phyloP scores from a whole-genome alignment of 2,888 invertebrate genomes.

The Anthophora plumipes region DNA sequence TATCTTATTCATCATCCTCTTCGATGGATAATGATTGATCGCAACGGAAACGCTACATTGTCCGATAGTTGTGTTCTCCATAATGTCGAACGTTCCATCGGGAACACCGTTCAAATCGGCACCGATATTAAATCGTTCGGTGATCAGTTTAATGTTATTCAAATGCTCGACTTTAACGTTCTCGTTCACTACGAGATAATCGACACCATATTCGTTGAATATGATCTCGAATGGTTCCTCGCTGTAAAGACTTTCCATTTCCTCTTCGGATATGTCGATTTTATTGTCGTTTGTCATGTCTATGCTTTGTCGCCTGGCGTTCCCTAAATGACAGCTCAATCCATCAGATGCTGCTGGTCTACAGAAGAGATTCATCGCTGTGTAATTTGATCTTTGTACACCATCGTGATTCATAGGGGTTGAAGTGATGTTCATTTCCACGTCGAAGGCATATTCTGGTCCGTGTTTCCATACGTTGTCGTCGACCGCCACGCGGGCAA shows the following conservation, averaged over 20 bases:
- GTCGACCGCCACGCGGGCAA: slow-evolving; percentile 56
- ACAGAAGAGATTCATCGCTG: slow-evolving; percentile 52
- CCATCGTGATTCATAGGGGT: slow-evolving; percentile 63
- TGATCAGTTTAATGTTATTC: slow-evolving; percentile 52
- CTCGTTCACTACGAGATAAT: slow-evolving; percentile 41
- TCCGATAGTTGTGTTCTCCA: slow-evolving; percentile 60
- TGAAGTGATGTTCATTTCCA: slow-evolving; percentile 71
- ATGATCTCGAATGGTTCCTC: slow-evolving; percentile 56
- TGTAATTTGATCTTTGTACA: slow-evolving; percentile 50
- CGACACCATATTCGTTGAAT: slow-evolving; percentile 62
- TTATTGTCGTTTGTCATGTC: slow-evolving; percentile 61
- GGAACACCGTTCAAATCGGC: slow-evolving; percentile 51
- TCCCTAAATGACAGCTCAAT: slow-evolving; percentile 55
- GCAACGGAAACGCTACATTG: slow-evolving; percentile 54
- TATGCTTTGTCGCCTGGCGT: slow-evolving; percentile 55
- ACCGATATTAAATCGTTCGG: slow-evolving; percentile 57
- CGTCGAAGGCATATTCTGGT: slow-evolving; percentile 74
- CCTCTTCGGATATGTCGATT: slow-evolving; percentile 14
- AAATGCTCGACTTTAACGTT: slow-evolving; percentile 9
- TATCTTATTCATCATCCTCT: slow-evolving; percentile 19
- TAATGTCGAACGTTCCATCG: slow-evolving; percentile 46
- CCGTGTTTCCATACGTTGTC: slow-evolving; percentile 73
- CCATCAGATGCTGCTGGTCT: slow-evolving; percentile 46
- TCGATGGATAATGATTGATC: slow-evolving; percentile 42
- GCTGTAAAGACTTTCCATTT: slow-evolving; percentile 1